Evolutionary conservation across 2,797 vertebrate species (phyloP), one percentile per base, ranked within the genome.

Genomic region (Myotis pilosus): DNA sequence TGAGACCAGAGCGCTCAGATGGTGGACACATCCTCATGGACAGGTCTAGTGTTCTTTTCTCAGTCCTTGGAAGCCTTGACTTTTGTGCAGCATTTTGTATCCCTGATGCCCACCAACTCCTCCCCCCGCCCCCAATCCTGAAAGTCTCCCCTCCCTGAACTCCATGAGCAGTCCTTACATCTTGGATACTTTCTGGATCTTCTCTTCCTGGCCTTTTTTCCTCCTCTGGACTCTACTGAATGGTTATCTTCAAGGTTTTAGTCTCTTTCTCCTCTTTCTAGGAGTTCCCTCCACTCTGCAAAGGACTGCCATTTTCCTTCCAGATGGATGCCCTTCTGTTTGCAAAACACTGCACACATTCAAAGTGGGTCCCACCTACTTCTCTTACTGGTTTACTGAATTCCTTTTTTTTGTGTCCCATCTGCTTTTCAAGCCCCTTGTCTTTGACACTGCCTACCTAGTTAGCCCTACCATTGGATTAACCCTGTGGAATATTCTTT

Each of bases 241-340:
- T 78, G n/a, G 6, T 38, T 69, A 60, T 38, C 28, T 80, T 74
- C 30, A 80, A 72, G 57, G 38, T 82, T 72, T 83, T 91, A 22
- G 36, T 68, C 15, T 12, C 28, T 62, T 15, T 30, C 1, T 75
- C 19, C n/a, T 80, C 41, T 86, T 79, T 33, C 25, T 71, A n/a
- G n/a, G 17, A 36, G 12, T 94, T 83, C 78, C 81, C 41, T 66
- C 22, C 10, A 19, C 28, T 79, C 4, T 15, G n/a, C 33, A 36
- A 22, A 92, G 33, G 51, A 8, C 28, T 11, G 6, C n/a, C 8
- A 1, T 74, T 74, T 93, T 20, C 41, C 72, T 78, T 68, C 17
- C 28, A 78, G 38, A 25, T 60, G 81, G 33, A 44, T 87, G 13
- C 55, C 41, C 16, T 60, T 68, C 30, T 8, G 30, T 78, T 47